Conservation (phyloP, 2,797 vertebrate species). For the Darevskia nairensis region DNA sequence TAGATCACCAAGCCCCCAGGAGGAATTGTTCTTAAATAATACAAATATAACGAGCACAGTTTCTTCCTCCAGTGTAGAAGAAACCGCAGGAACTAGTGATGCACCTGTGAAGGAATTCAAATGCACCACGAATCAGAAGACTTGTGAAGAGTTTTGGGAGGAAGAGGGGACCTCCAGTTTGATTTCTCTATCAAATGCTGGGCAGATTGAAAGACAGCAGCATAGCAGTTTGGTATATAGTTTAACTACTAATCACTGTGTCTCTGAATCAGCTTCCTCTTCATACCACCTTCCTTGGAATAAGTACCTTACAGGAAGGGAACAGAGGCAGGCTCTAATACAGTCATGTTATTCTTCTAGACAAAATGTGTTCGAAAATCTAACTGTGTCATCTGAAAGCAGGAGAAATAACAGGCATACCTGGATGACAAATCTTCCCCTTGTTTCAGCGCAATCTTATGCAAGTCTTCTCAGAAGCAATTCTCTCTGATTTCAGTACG, state of each 20-base stretch:
- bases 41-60: neutral
- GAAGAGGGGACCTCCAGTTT: neutral
- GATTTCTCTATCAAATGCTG: neutral
- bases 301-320: slow-evolving; percentile 17
- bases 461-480: slow-evolving; percentile 1
- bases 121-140: neutral
- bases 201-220: neutral
- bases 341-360: neutral
- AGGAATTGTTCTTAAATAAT: neutral
- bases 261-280: neutral
- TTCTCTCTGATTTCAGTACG: neutral
- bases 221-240: neutral
- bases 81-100: neutral
- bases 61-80: neutral
- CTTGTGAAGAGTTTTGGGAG: neutral
- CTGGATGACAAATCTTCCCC: neutral
- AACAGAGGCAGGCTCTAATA: slow-evolving; percentile 6
- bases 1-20: neutral
- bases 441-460: neutral
- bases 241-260: neutral
- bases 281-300: slow-evolving; percentile 17
- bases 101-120: neutral
- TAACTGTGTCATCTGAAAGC: neutral
- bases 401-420: neutral
- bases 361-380: neutral